Base-by-base conservation (phyloP, 2,797 vertebrate species). In the Alca torda region DNA sequence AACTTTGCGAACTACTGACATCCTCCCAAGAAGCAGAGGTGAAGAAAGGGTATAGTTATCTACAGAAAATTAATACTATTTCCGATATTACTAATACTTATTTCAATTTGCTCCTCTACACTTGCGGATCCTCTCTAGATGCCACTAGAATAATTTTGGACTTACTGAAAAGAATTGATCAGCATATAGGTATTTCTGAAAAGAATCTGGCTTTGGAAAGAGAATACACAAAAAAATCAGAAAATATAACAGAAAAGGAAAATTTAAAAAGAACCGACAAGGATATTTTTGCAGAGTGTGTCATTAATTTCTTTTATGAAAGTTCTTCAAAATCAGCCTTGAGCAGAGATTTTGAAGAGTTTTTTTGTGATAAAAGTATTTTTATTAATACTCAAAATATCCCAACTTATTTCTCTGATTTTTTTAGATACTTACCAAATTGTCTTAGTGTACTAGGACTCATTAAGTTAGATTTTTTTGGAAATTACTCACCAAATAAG, bases 271-370 rank as follows among this genome's bases (percentile, higher is more conserved):
- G 89, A 80, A 60, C 59, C 13, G 90, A 74, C 16, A n/a, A 82
- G 64, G 95, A 72, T 41, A 59, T 95, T 81, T 96, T 97, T 53
- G 96, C 82, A 1, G 96, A 97, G 59, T 97, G 95, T 89, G 97
- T 94, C 41, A 92, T 97, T 80, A 94, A 89, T 59, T 95, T 98
- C 25, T 97, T 97, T 79, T 95, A 78, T 11, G 96, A 97, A 94
- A 97, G 95, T 54, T 35, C 84, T 28, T 93, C 93, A 31, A 61
- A 96, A 78, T 90, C 89, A 23, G 54, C 57, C 6, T 68, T 97
- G 67, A 96, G 94, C 63, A 41, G 84, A 60, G 97, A 98, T n/a
- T 97, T 97, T 84, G 91, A 98, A 87, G 85, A 23, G 33, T 92
- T 97, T 61, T 97, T 98, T 78, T 56, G 5, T 16, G 91, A 81